Base-by-base conservation (phyloP, 2,888 invertebrate species). In the Scrobipalpa atriplicella region DNA sequence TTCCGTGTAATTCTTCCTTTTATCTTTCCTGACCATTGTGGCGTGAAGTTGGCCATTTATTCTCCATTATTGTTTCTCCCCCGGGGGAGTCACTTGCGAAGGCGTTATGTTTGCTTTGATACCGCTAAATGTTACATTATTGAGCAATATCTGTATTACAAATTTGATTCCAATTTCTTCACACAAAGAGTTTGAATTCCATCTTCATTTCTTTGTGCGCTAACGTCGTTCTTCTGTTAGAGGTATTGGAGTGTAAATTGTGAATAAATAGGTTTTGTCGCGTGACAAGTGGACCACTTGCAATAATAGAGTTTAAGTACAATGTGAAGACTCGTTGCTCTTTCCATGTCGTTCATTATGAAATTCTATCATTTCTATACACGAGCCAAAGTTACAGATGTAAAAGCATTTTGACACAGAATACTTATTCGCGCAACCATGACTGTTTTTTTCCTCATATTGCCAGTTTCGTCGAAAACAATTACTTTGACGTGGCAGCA, bases 1-100 rank as follows among this genome's bases (percentile, higher is more conserved):
- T 88, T 90, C 90, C 88, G 85, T 91, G 86, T 92, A 92, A 92
- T 90, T 86, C 86, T 85, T 79, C 73, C 85, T 78, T 87, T 92
- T 90, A 88, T 91, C 84, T 92, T 85, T 85, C 77, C 75, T 77
- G 68, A 74, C 81, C 77, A 87, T 92, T 91, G 90, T 90, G 87
- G 87, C 71, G 80, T 84, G 76, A 81, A 87, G 86, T 83, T 83
- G 85, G 78, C 89, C 86, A 91, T 92, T 90, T 88, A 89, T 87
- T 86, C 78, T 71, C 75, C 77, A 89, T 89, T 85, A 89, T 89
- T 90, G 88, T 90, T 85, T 90, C 84, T 79, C 79, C 84, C 69
- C 81, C 81, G 72, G 73, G 83, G 82, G 82, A 81, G 84, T 79
- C 72, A 73, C 74, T 82, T 76, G 72, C 78, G 80, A 78, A 89